Evolutionary conservation across 1,140 invertebrate species (phyloP).

Genomic region (Ceratina calcarata): DNA sequence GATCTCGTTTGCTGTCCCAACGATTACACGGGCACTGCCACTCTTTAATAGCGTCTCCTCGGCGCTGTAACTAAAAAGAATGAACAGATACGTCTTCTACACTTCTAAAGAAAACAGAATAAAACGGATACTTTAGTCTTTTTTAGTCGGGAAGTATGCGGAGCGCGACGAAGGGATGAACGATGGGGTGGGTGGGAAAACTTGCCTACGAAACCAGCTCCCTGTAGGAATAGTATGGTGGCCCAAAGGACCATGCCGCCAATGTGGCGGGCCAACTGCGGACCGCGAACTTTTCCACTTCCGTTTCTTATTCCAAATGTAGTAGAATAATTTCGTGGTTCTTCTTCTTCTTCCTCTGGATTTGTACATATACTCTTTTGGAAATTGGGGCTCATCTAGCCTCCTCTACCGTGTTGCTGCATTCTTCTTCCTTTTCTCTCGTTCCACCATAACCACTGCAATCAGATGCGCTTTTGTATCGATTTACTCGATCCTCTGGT

Average conservation of each 20-base stretch:
- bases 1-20: too few relatives aligned
- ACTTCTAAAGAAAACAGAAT: too few relatives aligned
- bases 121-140: too few relatives aligned
- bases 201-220: constrained; percentile 79
- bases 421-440: constrained; percentile 63
- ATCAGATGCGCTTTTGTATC: not conserved
- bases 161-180: not conserved
- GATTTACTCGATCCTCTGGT: not conserved
- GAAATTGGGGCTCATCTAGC: constrained; percentile 60
- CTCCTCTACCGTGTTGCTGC: constrained; percentile 54
- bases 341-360: not conserved
- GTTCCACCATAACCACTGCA: constrained; percentile 38
- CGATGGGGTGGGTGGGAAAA: not conserved
- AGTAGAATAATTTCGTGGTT: constrained; percentile 9
- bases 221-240: constrained; percentile 80
- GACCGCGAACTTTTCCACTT: constrained; percentile 73
- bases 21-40: too few relatives aligned
- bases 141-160: too few relatives aligned
- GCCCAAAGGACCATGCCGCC: constrained; percentile 81
- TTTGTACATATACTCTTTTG: constrained; percentile 45
- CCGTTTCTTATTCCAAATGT: constrained; percentile 40
- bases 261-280: constrained; percentile 74
- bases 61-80: too few relatives aligned
- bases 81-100: too few relatives aligned
- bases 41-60: too few relatives aligned